Percentiles rank a stretch among this genome's conserved stretches.
Evolutionary conservation across 2,888 invertebrate genomes (phyloP).

Genomic region (Cloeon dipterum): DNA sequence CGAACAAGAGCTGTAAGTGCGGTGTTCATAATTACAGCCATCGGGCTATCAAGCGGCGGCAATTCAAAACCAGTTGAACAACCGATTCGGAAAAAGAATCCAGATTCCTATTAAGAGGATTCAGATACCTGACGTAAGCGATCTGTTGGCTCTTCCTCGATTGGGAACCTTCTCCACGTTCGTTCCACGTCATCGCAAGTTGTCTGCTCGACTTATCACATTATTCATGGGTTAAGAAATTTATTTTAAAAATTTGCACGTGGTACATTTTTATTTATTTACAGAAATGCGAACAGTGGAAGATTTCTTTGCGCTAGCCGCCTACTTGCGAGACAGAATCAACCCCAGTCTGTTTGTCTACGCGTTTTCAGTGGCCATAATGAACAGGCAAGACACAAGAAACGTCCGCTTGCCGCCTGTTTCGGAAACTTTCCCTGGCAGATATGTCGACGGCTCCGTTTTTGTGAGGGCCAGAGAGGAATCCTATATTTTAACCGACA

Average conservation of each 20-base stretch:
- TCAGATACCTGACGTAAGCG: slow-evolving; percentile 32
- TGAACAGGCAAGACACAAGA: slow-evolving; percentile 48
- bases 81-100: no score
- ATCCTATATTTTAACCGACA: slow-evolving; percentile 4
- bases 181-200: slow-evolving; percentile 39
- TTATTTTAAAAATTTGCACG: background rate
- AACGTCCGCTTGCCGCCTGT: slow-evolving; percentile 47
- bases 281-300: slow-evolving; percentile 44
- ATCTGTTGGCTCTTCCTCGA: slow-evolving; percentile 34
- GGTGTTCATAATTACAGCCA: no score
- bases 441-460: slow-evolving; percentile 52
- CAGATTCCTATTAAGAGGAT: slow-evolving; percentile 34
- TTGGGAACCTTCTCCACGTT: slow-evolving; percentile 52
- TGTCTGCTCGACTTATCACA: slow-evolving; percentile 45
- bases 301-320: slow-evolving; percentile 44
- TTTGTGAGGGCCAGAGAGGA: slow-evolving; percentile 46
- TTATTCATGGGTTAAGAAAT: slow-evolving; percentile 34
- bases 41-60: no score
- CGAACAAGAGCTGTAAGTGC: no score
- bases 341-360: slow-evolving; percentile 68
- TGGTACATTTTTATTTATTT: slow-evolving; percentile 6
- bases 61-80: no score
- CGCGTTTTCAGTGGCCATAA: slow-evolving; percentile 46
- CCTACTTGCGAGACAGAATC: slow-evolving; percentile 43
- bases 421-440: slow-evolving; percentile 57